phyloP scores from a whole-genome alignment of 2,888 invertebrate species.

The Sialis fuliginosa region DNA sequence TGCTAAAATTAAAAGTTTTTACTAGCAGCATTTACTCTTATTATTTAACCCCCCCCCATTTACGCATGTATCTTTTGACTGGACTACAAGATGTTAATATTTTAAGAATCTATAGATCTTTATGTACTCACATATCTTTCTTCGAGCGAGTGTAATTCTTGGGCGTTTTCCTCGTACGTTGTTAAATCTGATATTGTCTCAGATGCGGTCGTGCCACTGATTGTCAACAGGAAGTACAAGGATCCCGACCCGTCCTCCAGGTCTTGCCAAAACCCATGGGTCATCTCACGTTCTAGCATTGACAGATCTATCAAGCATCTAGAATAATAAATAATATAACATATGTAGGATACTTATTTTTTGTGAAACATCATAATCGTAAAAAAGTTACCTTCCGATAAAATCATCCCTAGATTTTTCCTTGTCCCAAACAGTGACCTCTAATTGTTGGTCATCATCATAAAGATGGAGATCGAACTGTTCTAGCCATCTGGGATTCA shows the following conservation, averaged over 20 bases:
- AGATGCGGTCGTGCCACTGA: slow-evolving; percentile 84
- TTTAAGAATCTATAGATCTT: no score
- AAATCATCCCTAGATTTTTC: slow-evolving; percentile 75
- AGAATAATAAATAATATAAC: slow-evolving; percentile 9
- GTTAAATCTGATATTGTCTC: slow-evolving; percentile 86
- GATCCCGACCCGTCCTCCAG: slow-evolving; percentile 79
- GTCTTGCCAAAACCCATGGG: slow-evolving; percentile 76
- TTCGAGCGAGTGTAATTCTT: slow-evolving; percentile 42
- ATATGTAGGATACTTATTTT: background rate
- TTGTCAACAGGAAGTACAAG: slow-evolving; percentile 76
- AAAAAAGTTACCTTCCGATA: slow-evolving; percentile 50
- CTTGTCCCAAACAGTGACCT: slow-evolving; percentile 83
- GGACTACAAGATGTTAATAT: no score
- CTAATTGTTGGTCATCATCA: slow-evolving; percentile 82
- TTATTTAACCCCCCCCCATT: no score
- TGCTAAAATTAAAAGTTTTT: no score
- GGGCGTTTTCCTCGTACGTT: slow-evolving; percentile 63
- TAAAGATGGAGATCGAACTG: slow-evolving; percentile 94
- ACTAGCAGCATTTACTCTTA: no score
- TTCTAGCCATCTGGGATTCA: slow-evolving; percentile 87
- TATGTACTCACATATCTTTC: slow-evolving; percentile 47
- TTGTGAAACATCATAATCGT: background rate
- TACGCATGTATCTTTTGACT: no score
- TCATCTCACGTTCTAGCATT: slow-evolving; percentile 69
- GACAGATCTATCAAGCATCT: slow-evolving; percentile 77